Percentiles rank a stretch among this genome's conserved stretches.
These are phyloP conservation scores for Saccostrea cuccullata DNA, from an alignment of 1,140 invertebrate species.

Conservation along the genomic window DNA sequence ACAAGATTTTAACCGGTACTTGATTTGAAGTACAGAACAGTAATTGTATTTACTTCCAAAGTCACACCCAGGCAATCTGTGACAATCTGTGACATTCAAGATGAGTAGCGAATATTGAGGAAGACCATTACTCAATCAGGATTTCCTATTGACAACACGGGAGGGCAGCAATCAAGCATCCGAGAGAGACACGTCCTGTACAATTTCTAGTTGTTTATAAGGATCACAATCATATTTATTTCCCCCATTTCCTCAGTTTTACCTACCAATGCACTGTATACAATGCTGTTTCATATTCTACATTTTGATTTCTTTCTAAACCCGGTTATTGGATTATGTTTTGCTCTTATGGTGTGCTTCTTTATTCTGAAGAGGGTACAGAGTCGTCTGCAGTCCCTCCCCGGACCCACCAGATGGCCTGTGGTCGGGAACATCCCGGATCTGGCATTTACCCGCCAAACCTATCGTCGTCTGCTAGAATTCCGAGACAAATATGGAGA, in stretches of 20 bases:
- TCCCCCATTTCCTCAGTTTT: background rate
- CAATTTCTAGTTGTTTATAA: background rate
- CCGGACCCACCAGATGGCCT: conserved; percentile 48
- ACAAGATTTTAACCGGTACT: background rate
- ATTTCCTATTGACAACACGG: background rate
- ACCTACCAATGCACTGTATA: background rate
- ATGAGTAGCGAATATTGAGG: background rate
- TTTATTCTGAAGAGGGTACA: conserved; percentile 15
- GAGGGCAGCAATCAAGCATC: background rate
- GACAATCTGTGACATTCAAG: too few relatives aligned
- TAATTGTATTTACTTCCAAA: background rate
- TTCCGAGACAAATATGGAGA: conserved; percentile 50
- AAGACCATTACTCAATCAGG: conserved; percentile 13
- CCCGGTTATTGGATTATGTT: conserved; percentile 27
- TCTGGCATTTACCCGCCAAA: conserved; percentile 25
- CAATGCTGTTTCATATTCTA: conserved; percentile 35
- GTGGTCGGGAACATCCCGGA: conserved; percentile 53
- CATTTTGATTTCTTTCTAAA: conserved; percentile 24
- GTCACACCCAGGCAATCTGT: background rate
- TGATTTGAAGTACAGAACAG: background rate
- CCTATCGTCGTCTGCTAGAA: conserved; percentile 46
- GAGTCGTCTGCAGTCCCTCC: conserved; percentile 34
- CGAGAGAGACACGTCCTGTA: background rate
- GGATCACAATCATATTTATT: background rate
- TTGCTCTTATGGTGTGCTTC: conserved; percentile 24